Base-by-base conservation (phyloP, 2,797 vertebrate species). In the Leptoclinus maculatus region DNA sequence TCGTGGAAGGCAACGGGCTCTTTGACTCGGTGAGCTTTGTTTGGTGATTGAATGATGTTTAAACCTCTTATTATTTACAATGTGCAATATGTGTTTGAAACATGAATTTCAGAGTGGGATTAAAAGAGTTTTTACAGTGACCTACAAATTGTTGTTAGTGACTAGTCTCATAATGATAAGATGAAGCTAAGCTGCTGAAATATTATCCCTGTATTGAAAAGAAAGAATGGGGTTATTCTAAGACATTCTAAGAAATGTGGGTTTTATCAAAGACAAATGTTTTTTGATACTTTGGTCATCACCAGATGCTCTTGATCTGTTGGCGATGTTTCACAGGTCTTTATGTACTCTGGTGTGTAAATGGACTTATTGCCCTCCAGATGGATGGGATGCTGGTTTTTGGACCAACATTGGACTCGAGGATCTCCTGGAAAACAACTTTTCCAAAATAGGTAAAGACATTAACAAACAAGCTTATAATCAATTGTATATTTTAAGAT, bases 1-100 rank as follows among this genome's bases (percentile, higher is more conserved):
- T 98, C 98, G 27, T 98, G 97, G 97, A 99, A 98, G 89, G 97
- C 97, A 68, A 98, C 97, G n/a, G 97, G 97, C 88, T 96, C 94
- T 76, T 91, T 96, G 91, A 93, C 93, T 73, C 97, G 98, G 98
- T 98, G 95, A 88, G 85, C 57, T 36, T 66, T 60, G n/a, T 9
- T 17, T 27, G 32, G 3, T 64, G 53, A 45, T 23, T 34, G 39
- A 21, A 21, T 29, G 54, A 76, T 64, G 8, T 60, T 4, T 12
- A 7, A 63, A 16, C 19, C 13, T 69, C 23, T 14, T 14, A 13
- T 5, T 4, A 1, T 53, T 38, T 29, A 19, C 27, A n/a, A n/a
- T 27, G 23, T 65, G 5, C 29, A 19, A 25, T 45, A 32, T 27
- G 32, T 49, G 32, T 59, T 8, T 4, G 16, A 56, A 29, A 25